These are phyloP conservation scores for Aphidoletes aphidimyza DNA, from an alignment of 2,888 invertebrate species.

Conservation along the genomic window DNA sequence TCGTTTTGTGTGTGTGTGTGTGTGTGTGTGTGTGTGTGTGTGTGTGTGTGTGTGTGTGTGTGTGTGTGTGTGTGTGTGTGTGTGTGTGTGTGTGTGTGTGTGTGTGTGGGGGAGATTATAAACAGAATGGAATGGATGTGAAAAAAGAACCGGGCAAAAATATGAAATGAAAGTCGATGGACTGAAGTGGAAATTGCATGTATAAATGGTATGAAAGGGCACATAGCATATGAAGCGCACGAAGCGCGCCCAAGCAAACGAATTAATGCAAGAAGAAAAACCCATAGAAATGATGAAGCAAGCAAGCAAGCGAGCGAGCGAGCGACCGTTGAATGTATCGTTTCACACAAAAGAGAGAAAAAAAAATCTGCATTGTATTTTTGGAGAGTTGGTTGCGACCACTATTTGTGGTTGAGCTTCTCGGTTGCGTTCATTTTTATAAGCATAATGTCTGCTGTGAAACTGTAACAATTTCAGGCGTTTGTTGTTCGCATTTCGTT, in stretches of 20 bases:
- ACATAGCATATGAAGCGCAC: too few species aligned
- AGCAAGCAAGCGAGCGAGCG: too few species aligned
- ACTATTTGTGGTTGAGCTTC: not conserved
- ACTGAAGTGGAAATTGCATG: slow-evolving; percentile 20
- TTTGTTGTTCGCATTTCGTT: not conserved
- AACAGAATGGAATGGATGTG: too few species aligned
- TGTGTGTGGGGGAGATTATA: too few species aligned
- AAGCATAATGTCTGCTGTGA: not conserved
- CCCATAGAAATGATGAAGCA: not conserved
- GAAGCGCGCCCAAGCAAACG: too few species aligned
- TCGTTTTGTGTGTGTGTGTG: not conserved
- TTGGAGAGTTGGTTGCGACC: not conserved
- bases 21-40: not conserved
- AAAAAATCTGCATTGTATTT: slow-evolving; percentile 45
- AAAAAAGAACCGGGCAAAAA: not conserved
- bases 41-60: not conserved
- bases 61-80: not conserved
- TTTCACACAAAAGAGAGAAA: slow-evolving; percentile 12
- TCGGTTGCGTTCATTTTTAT: slow-evolving; percentile 4
- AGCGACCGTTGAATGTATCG: slow-evolving; percentile 24
- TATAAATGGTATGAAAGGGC: slow-evolving; percentile 29
- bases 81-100: not conserved
- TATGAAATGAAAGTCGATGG: slow-evolving; percentile 28
- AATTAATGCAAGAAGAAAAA: too few species aligned
- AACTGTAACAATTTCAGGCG: not conserved